Evolutionary conservation across 2,888 invertebrate species (phyloP), one percentile per base, ranked within the genome.

Genomic region (Drosophila heteroneura): DNA sequence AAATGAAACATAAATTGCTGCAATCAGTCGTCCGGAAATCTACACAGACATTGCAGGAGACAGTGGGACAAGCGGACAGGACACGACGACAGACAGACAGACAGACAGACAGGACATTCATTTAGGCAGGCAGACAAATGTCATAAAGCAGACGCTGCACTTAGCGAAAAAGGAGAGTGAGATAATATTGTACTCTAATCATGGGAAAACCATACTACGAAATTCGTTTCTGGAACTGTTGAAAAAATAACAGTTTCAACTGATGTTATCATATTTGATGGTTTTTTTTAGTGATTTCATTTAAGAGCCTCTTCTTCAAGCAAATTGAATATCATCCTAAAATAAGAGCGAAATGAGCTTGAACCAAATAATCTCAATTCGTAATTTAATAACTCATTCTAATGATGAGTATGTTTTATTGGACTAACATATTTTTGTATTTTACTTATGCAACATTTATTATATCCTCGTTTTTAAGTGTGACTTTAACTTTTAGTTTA

Each of bases 1-100:
- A 57, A 57, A 39, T 57, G 57, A 57, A 57, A 57, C 57, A 39
- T 57, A 57, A 57, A 57, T 64, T 79, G 80, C 75, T 79, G 90
- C 91, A 91, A 90, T 91, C 91, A 90, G 73, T 81, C 88, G 90
- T 67, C 90, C 90, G 91, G 89, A 89, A 91, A 89, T 91, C 88
- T 76, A 81, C 79, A 82, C 75, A 88, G 78, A 89, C 70, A 35
- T 37, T 26, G 30, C 69, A 41, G 39, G 70, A 77, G 71, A 72
- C 76, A 64, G 57, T 37, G 63, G 53, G 58, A 68, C 62, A 56
- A 64, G 32, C 41, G 10, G n/a, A 53, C 33, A 51, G 14, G 30
- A 58, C 47, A 62, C 61, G 33, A 63, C 70, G 26, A 70, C 67
- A 47, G 60, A 53, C 71, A 60, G 62, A 26, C 67, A 60, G 62